Conservation (phyloP, 2,113 vertebrate genomes). For the Mormyrus iriodes region DNA sequence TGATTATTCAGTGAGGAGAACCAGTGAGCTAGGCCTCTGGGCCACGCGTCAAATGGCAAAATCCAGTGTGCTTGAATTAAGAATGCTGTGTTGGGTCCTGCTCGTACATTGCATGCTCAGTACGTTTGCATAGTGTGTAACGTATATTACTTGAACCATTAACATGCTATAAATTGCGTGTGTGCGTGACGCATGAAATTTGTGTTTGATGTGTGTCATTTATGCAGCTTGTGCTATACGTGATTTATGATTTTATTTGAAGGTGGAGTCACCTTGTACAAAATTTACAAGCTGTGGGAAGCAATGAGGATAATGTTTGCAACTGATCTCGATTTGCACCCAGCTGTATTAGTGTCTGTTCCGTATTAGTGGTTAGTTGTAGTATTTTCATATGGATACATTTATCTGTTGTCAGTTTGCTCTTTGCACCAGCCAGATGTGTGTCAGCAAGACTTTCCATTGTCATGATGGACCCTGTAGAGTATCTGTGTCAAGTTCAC, state of each 20-base stretch:
- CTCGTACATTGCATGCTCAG: not conserved
- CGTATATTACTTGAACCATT: not conserved
- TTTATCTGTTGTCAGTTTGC: not conserved
- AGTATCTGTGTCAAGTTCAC: constrained; percentile 6
- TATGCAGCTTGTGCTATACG: not conserved
- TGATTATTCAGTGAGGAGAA: constrained; percentile 21
- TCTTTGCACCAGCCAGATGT: not conserved
- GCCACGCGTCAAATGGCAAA: not conserved
- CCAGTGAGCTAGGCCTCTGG: not conserved
- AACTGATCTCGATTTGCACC: not conserved
- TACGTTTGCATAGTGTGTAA: not conserved
- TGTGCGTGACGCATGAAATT: not conserved
- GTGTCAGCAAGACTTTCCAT: not conserved
- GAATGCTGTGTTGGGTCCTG: not conserved
- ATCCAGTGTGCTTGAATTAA: not conserved
- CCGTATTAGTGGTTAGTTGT: not conserved
- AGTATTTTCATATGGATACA: constrained; percentile 2
- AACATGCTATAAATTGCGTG: not conserved
- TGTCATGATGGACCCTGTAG: not conserved
- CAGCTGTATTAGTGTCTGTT: not conserved
- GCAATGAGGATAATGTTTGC: not conserved
- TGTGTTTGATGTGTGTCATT: constrained; percentile 1
- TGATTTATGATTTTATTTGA: not conserved
- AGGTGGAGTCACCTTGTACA: not conserved
- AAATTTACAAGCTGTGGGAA: not conserved